A percentile compares a stretch with the other conserved stretches of the same genome.
phyloP scores from a whole-genome alignment of 2,888 invertebrate genomes.

The Adelognathus sp. region DNA sequence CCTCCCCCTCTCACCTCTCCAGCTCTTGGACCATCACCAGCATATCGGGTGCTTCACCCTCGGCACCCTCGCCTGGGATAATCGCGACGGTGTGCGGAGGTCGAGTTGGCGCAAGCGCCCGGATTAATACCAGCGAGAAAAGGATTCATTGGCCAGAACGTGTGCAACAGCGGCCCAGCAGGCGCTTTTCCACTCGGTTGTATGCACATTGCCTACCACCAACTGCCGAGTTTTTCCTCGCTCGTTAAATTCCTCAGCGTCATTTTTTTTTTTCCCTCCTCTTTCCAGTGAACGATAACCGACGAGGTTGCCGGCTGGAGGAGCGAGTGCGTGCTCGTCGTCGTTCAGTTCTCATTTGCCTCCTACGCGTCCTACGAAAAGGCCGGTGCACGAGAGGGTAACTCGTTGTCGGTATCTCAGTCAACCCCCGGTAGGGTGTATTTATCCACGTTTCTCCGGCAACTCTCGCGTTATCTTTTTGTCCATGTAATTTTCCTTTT shows the following conservation, averaged over 20 bases:
- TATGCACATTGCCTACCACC: conserved; percentile 11
- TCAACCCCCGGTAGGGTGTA: neutral
- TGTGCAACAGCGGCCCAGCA: conserved; percentile 8
- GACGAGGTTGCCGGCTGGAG: neutral
- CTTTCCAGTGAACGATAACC: conserved; percentile 41
- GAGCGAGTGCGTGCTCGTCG: neutral
- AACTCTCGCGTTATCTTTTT: neutral
- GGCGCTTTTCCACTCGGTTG: neutral
- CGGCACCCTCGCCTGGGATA: neutral
- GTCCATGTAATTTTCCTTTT: neutral
- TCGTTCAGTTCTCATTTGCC: neutral
- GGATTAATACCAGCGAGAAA: conserved; percentile 28
- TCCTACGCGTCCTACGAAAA: neutral
- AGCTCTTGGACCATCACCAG: conserved; percentile 20
- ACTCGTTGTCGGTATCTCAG: too few species aligned
- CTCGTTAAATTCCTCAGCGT: conserved; percentile 11
- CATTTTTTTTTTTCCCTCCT: neutral
- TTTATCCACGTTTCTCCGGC: neutral
- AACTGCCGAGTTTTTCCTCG: conserved; percentile 31
- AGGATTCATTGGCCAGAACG: conserved; percentile 42
- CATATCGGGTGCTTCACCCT: conserved; percentile 11
- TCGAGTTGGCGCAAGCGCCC: conserved; percentile 33
- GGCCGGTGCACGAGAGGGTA: too few species aligned
- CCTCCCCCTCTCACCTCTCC: neutral
- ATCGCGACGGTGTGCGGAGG: neutral